phyloP scores from a whole-genome alignment of 2,113 vertebrate genomes.

The Synchiropus splendidus region DNA sequence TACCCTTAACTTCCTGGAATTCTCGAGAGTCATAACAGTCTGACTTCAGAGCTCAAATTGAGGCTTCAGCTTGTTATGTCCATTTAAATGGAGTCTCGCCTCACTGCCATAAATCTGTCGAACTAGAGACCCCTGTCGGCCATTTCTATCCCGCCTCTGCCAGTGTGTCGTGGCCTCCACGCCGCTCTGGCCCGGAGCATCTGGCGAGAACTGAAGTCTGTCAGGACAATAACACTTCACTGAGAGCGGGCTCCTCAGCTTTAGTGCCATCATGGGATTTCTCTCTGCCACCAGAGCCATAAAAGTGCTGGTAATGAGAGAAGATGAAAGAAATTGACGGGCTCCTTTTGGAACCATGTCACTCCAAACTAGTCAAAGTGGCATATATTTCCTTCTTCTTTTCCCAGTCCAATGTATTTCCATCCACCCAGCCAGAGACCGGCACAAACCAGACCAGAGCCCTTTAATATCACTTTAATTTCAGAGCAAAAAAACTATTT shows the following conservation, averaged over 20 bases:
- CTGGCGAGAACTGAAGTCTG: slow-evolving; percentile 18
- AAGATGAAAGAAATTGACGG: slow-evolving; percentile 20
- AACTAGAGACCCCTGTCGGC: slow-evolving; percentile 4
- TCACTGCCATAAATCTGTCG: slow-evolving; percentile 10
- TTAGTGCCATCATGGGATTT: slow-evolving; percentile 36
- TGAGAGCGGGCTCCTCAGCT: slow-evolving; percentile 2
- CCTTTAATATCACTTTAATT: slow-evolving; percentile 68
- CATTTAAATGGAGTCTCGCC: not conserved
- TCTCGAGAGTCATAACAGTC: too few relatives aligned
- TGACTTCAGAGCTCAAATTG: slow-evolving; percentile 12
- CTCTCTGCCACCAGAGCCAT: slow-evolving; percentile 20
- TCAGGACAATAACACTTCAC: slow-evolving; percentile 28
- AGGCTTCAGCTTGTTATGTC: slow-evolving; percentile 1
- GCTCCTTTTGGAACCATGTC: not conserved
- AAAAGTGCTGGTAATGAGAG: slow-evolving; percentile 29
- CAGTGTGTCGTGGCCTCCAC: too few relatives aligned
- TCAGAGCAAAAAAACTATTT: slow-evolving; percentile 55
- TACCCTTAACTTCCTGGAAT: too few relatives aligned
- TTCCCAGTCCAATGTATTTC: slow-evolving; percentile 1
- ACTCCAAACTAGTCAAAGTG: slow-evolving; percentile 4
- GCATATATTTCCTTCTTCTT: too few relatives aligned
- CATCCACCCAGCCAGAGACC: not conserved
- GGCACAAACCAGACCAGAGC: slow-evolving; percentile 19
- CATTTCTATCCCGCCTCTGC: slow-evolving; percentile 4
- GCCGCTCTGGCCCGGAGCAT: too few relatives aligned